Conservation (phyloP, 2,888 invertebrate species). For the Ariolimax columbianus region DNA sequence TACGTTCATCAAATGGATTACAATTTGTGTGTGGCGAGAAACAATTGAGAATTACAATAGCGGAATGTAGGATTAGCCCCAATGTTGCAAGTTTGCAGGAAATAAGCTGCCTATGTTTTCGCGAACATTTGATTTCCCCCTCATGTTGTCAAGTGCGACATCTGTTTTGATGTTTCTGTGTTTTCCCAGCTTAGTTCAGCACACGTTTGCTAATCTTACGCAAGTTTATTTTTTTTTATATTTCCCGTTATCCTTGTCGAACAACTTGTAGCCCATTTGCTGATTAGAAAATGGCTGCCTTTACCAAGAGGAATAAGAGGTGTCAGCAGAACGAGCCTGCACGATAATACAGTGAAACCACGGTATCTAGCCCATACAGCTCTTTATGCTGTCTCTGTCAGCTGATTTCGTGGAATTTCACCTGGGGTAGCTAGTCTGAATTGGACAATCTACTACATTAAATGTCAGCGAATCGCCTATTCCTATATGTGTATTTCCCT, state of each 20-base stretch:
- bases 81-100: not conserved
- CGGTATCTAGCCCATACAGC: too few species aligned
- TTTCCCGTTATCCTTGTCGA: not conserved
- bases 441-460: too few species aligned
- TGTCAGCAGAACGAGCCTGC: not conserved
- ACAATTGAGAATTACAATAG: not conserved
- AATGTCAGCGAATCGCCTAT: too few species aligned
- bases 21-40: not conserved
- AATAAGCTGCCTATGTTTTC: not conserved
- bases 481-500: too few species aligned
- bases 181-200: not conserved
- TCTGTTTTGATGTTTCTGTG: not conserved
- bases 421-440: too few species aligned
- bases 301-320: not conserved
- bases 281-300: not conserved
- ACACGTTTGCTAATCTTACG: not conserved
- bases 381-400: too few species aligned
- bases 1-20: conserved; percentile 17
- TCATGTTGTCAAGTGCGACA: not conserved
- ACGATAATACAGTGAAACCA: too few species aligned
- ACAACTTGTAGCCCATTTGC: not conserved
- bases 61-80: not conserved
- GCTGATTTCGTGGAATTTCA: too few species aligned
- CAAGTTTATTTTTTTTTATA: not conserved
- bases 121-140: not conserved